Evolutionary conservation across 2,888 invertebrate species (phyloP), one percentile per base, ranked within the genome.

Genomic region (Palloptera scutellata): DNA sequence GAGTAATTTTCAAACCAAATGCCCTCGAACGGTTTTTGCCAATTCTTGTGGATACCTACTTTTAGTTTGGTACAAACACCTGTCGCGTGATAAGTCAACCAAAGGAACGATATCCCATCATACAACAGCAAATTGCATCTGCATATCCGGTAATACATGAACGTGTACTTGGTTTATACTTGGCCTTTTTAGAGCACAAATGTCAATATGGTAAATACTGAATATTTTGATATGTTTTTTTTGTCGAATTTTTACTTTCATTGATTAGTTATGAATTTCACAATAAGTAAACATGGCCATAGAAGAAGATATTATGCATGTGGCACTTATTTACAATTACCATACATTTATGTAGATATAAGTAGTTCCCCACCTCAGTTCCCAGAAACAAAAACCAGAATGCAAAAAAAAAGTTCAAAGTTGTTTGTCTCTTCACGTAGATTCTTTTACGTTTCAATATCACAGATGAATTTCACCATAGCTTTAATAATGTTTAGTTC

Each of bases 101-200:
- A 0, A 69, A 71, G 63, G 70, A 70, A 12, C 78, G 81, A 1
- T 72, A 77, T 67, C 67, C 60, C 0, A 10, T 64, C 15, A 83
- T 85, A 59, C 72, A 77, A 42, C 59, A 79, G 58, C 82, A 85
- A 73, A 79, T 82, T 10, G 84, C 85, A 1, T 90, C 91, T 0
- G 89, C 87, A 0, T 92, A 92, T 79, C 91, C 92, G 0, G 71
- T 92, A 1, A 86, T 92, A 70, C 92, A 92, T 73, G 91, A 91
- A 77, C 86, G 89, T 61, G 88, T 88, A 10, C 71, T 92, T 2
- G 82, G 87, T 1, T 81, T 92, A 2, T 89, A 89, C 79, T 87
- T 89, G 8, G 86, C 87, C 68, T 92, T 91, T 81, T 84, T 92
- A 61, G 87, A 89, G 69, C 88, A 90, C 77, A 91, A 91, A 81